Percentiles rank a stretch among this genome's conserved stretches.
Evolutionary conservation across 1,140 invertebrate genomes (phyloP).

Genomic region (Hypothenemus hampei): DNA sequence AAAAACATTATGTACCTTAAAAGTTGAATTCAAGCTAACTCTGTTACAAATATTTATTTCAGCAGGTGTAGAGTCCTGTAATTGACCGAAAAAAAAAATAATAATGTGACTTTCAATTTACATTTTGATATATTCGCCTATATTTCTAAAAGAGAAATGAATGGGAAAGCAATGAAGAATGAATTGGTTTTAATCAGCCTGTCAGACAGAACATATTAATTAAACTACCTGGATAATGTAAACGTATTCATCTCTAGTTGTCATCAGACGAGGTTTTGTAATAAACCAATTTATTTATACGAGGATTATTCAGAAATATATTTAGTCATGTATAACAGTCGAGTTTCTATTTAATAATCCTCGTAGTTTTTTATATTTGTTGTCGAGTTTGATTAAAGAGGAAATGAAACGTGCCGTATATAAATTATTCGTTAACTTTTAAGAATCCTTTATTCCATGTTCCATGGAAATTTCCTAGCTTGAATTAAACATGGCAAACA

Average conservation of each 20-base stretch:
- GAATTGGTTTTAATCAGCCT: no score
- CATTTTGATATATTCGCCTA: no score
- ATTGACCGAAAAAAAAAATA: no score
- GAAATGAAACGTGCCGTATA: background rate
- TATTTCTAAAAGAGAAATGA: no score
- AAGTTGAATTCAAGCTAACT: background rate
- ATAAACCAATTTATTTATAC: background rate
- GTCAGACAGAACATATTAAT: no score
- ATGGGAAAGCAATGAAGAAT: no score
- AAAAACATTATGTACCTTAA: background rate
- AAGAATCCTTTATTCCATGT: background rate
- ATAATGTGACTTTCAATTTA: no score
- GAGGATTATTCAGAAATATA: background rate
- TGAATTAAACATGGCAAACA: conserved; percentile 18
- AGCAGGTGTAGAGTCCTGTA: no score
- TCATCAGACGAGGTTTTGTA: background rate
- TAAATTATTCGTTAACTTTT: background rate
- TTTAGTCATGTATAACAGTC: background rate
- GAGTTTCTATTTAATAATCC: background rate
- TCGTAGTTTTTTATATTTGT: background rate
- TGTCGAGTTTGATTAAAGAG: background rate
- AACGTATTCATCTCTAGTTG: background rate
- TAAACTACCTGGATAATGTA: no score
- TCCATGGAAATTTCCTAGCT: conserved; percentile 10
- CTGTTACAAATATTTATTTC: background rate